Conservation (phyloP, 2,113 vertebrate genomes). For the Corapipo altera region DNA sequence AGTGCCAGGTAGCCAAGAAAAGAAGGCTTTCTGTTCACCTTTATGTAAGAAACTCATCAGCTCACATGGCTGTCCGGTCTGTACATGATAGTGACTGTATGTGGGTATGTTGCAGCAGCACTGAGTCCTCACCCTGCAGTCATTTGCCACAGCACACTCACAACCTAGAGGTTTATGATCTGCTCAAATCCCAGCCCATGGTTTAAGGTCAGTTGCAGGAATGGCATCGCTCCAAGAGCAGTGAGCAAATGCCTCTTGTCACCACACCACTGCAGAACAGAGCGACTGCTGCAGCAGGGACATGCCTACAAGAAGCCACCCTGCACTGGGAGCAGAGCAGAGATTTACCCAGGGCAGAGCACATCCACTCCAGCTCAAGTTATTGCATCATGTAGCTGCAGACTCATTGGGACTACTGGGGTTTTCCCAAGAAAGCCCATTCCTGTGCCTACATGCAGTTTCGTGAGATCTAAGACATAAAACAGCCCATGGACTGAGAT, state of each 20-base stretch:
- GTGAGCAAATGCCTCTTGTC: neutral
- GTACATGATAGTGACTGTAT: neutral
- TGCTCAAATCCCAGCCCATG: neutral
- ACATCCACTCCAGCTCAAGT: neutral
- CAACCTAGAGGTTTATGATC: neutral
- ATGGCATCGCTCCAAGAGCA: neutral
- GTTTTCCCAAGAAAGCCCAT: neutral
- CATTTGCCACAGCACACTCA: neutral
- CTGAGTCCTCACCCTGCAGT: rapidly evolving
- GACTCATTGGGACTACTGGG: neutral
- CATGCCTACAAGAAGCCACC: neutral
- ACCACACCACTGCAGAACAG: neutral
- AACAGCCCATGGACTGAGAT: neutral
- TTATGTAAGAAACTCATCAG: neutral
- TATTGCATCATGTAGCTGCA: neutral
- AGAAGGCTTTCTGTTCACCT: neutral
- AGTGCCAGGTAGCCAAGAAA: neutral
- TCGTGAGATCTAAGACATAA: neutral
- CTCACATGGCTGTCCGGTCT: rapidly evolving
- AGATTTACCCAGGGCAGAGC: neutral
- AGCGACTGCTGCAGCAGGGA: neutral
- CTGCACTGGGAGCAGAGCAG: neutral
- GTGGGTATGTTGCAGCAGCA: neutral
- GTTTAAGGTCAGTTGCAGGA: neutral
- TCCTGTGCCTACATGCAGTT: neutral